Evolutionary conservation across 1,140 invertebrate genomes (phyloP).

Genomic region (Drosophila watanabei): DNA sequence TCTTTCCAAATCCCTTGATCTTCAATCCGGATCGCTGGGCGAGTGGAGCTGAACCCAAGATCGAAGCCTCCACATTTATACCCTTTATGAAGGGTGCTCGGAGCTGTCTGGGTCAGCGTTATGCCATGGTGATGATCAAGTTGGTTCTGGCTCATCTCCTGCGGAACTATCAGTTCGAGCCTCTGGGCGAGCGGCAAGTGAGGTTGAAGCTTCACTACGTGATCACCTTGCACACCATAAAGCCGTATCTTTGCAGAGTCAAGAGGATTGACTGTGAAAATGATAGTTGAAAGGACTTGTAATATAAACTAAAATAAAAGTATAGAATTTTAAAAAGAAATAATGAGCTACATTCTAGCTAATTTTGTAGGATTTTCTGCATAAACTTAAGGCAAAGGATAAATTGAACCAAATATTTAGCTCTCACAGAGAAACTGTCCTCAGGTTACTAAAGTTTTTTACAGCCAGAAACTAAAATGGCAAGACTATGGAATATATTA

Average conservation of each 20-base stretch:
- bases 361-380: no score
- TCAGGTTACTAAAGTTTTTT: not conserved
- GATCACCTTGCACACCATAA: constrained; percentile 60
- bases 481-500: not conserved
- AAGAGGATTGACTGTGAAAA: constrained; percentile 19
- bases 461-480: not conserved
- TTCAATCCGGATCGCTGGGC: constrained; percentile 92
- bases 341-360: not conserved
- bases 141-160: constrained; percentile 63
- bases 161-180: constrained; percentile 71
- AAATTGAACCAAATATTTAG: not conserved
- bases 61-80: constrained; percentile 87
- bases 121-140: constrained; percentile 78
- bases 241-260: constrained; percentile 54
- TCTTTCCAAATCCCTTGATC: constrained; percentile 90
- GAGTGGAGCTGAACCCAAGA: constrained; percentile 68
- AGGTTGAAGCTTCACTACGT: constrained; percentile 52
- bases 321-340: not conserved
- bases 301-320: not conserved
- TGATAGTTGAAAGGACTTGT: no score
- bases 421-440: not conserved
- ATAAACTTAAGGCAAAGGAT: not conserved
- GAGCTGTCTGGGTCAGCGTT: constrained; percentile 89
- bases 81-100: constrained; percentile 90
- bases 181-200: constrained; percentile 52